These are phyloP conservation scores for Epinephelus moara DNA, from an alignment of 2,113 vertebrate genomes.

Conservation along the genomic window DNA sequence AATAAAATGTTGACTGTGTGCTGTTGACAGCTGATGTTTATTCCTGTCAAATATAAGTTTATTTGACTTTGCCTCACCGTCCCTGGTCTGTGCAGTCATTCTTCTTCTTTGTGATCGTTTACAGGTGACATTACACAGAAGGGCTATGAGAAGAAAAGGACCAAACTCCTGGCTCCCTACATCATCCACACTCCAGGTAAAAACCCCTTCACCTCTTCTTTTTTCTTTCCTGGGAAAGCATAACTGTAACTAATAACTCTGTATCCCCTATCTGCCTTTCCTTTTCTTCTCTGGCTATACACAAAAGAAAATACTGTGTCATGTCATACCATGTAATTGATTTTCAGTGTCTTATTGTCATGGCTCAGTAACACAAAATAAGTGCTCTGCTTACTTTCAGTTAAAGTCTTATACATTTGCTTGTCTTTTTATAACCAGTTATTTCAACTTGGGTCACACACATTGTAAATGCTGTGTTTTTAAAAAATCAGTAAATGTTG, in stretches of 20 bases:
- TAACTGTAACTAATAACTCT: too few relatives aligned
- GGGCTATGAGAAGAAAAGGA: slow-evolving; percentile 83
- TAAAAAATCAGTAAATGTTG: not conserved
- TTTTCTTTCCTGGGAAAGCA: not conserved
- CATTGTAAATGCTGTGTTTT: not conserved
- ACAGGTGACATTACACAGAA: slow-evolving; percentile 83
- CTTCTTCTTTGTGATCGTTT: slow-evolving; percentile 12
- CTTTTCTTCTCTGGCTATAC: not conserved
- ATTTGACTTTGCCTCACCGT: not conserved
- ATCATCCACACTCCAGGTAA: slow-evolving; percentile 78
- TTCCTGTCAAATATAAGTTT: not conserved
- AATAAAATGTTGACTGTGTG: not conserved
- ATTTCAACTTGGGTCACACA: not conserved
- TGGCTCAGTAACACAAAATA: not conserved
- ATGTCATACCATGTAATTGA: not conserved
- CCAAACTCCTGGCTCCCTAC: slow-evolving; percentile 80
- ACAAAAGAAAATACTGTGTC: not conserved
- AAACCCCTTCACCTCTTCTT: too few relatives aligned
- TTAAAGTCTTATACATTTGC: not conserved
- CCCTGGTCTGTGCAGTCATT: not conserved
- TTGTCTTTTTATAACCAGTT: not conserved
- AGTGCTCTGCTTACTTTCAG: not conserved
- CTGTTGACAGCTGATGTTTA: not conserved
- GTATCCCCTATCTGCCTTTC: not conserved
- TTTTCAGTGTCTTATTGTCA: not conserved